Percentiles rank a stretch among this genome's conserved stretches.
These are phyloP conservation scores for Cololabis saira DNA, from an alignment of 2,113 vertebrate genomes.

Conservation along the genomic window DNA sequence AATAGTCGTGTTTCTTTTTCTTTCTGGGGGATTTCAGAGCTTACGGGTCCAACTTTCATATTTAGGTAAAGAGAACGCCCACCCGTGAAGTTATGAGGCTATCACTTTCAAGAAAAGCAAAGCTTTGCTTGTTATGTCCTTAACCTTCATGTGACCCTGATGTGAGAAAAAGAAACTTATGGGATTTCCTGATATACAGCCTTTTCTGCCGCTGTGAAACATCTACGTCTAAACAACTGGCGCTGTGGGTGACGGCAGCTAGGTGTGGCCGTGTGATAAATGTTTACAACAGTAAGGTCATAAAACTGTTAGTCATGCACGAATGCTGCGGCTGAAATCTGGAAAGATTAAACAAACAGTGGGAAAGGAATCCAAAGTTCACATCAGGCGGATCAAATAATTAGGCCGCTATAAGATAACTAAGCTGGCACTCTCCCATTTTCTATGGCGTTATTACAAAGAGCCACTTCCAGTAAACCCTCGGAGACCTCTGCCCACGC, in stretches of 20 bases:
- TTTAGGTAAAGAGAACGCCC: too few relatives aligned
- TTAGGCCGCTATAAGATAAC: slow-evolving; percentile 37
- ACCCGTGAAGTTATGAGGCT: neutral
- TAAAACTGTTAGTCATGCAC: neutral
- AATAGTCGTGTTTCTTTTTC: neutral
- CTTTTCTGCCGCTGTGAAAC: neutral
- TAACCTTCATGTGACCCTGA: neutral
- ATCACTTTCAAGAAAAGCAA: neutral
- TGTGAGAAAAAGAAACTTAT: too few relatives aligned
- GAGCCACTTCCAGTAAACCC: neutral
- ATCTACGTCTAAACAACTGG: too few relatives aligned
- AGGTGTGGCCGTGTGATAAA: neutral
- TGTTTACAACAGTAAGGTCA: neutral
- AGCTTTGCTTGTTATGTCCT: neutral
- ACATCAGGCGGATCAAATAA: slow-evolving; percentile 21
- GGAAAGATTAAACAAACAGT: slow-evolving; percentile 13
- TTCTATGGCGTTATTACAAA: neutral
- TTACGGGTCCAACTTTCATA: too few relatives aligned
- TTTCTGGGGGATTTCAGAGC: too few relatives aligned
- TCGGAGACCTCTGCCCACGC: neutral
- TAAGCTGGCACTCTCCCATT: slow-evolving; percentile 10
- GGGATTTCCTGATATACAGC: too few relatives aligned
- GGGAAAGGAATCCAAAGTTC: slow-evolving; percentile 15
- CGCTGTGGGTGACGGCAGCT: neutral
- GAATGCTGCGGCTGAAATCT: neutral